Evolutionary conservation across 2,797 vertebrate genomes (phyloP).

Genomic region (Myotis findleyi): DNA sequence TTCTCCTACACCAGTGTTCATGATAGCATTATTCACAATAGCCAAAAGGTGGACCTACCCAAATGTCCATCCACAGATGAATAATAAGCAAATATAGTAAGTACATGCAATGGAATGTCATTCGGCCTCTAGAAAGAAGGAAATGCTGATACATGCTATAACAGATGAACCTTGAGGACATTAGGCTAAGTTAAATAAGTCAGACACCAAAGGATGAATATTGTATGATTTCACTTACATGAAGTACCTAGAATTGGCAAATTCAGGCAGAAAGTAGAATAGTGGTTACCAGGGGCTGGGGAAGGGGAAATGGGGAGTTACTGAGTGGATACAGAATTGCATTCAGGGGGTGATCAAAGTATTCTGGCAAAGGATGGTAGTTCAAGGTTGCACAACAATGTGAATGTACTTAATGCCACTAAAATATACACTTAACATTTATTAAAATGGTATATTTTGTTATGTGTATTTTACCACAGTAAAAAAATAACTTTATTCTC

Average conservation of each 20-base stretch:
- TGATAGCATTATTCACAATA: not conserved
- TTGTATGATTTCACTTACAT: not conserved
- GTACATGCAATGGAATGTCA: not conserved
- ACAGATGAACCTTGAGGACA: not conserved
- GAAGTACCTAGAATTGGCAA: not conserved
- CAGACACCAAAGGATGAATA: not conserved
- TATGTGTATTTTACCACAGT: not conserved
- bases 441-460: not conserved
- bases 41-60: not conserved
- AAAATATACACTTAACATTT: not conserved
- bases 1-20: not conserved
- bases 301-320: not conserved
- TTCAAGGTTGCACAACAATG: not conserved
- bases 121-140: not conserved
- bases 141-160: not conserved
- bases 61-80: not conserved
- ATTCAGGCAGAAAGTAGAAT: not conserved
- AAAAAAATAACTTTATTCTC: not conserved
- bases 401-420: not conserved
- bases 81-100: not conserved
- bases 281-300: not conserved
- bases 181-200: not conserved
- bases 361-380: not conserved
- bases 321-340: not conserved
- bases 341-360: not conserved